Conservation (phyloP, 1,140 invertebrate genomes). For the Drosophila insularis region DNA sequence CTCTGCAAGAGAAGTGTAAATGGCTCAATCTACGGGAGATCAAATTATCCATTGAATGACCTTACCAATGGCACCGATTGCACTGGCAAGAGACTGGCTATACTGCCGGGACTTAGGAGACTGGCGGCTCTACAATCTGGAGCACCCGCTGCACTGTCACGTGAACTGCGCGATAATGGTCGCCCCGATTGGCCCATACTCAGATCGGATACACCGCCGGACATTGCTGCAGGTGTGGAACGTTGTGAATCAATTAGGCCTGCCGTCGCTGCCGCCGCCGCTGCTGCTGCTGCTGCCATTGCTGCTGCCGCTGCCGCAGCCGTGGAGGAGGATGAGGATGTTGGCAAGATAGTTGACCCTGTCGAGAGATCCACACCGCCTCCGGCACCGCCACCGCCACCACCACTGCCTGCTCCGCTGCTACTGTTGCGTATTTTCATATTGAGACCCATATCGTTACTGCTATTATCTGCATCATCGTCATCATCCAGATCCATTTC, state of each 20-base stretch:
- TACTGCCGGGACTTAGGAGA: slow-evolving; percentile 83
- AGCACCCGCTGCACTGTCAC: slow-evolving; percentile 44
- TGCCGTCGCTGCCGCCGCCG: slow-evolving; percentile 45
- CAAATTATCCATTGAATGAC: too few species aligned
- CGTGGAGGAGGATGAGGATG: slow-evolving; percentile 64
- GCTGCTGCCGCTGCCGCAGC: slow-evolving; percentile 54
- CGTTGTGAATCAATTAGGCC: slow-evolving; percentile 59
- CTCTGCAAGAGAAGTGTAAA: slow-evolving; percentile 84
- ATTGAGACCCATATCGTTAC: slow-evolving; percentile 78
- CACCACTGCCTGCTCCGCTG: slow-evolving; percentile 31
- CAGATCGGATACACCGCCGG: slow-evolving; percentile 58
- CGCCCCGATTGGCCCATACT: slow-evolving; percentile 55
- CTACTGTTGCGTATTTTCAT: slow-evolving; percentile 69
- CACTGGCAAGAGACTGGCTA: slow-evolving; percentile 91
- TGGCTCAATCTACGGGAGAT: too few species aligned
- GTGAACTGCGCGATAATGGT: slow-evolving; percentile 70
- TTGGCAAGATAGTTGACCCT: slow-evolving; percentile 71
- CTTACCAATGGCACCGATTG: slow-evolving; percentile 93
- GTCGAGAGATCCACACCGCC: slow-evolving; percentile 66
- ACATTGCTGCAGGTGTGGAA: slow-evolving; percentile 51
- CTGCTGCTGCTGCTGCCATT: slow-evolving; percentile 49
- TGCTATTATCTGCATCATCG: slow-evolving; percentile 75
- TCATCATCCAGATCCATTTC: slow-evolving; percentile 80
- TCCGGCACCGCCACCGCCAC: slow-evolving; percentile 42
- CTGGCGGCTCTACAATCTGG: slow-evolving; percentile 43